Evolutionary conservation across 2,888 invertebrate genomes (phyloP).

Genomic region (Drosophila pseudotalamancana): DNA sequence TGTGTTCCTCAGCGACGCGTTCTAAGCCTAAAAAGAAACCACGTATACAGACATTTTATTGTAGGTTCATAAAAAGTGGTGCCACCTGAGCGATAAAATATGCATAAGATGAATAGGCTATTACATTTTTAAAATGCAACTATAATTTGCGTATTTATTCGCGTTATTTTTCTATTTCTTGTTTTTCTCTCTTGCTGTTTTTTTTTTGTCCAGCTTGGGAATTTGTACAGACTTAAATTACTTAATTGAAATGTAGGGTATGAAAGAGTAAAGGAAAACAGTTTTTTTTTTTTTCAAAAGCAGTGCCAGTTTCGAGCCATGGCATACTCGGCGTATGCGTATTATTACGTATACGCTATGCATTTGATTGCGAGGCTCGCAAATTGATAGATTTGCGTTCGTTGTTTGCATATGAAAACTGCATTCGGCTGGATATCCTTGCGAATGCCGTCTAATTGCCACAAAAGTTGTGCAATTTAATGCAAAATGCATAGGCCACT

Average conservation of each 20-base stretch:
- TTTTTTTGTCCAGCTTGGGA: constrained; percentile 55
- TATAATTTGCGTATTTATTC: constrained; percentile 61
- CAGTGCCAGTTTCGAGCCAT: constrained; percentile 16
- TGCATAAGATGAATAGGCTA: constrained; percentile 25
- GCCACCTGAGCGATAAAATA: constrained; percentile 33
- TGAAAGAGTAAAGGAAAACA: neutral
- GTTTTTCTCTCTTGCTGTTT: constrained; percentile 6
- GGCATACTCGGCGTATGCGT: constrained; percentile 66
- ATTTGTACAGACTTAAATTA: constrained; percentile 67
- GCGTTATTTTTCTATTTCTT: neutral
- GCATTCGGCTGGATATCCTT: constrained; percentile 43
- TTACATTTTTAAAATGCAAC: constrained; percentile 38
- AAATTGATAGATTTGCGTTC: constrained; percentile 72
- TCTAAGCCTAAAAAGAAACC: constrained; percentile 90
- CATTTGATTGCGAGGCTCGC: constrained; percentile 26
- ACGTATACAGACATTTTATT: neutral
- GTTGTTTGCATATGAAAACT: constrained; percentile 55
- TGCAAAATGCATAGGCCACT: constrained; percentile 74
- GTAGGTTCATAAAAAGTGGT: constrained; percentile 7
- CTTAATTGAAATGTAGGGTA: constrained; percentile 68
- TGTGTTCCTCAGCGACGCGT: constrained; percentile 98
- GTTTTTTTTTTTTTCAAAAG: too few species aligned
- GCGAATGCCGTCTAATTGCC: constrained; percentile 64
- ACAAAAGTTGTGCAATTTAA: constrained; percentile 80
- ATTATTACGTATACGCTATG: constrained; percentile 54